A percentile compares a stretch with the other conserved stretches of the same genome.
Evolutionary conservation across 37 sponge, comb jelly and placozoan genomes (phyloP).

Genomic region (Cladorhizidae sp.): DNA sequence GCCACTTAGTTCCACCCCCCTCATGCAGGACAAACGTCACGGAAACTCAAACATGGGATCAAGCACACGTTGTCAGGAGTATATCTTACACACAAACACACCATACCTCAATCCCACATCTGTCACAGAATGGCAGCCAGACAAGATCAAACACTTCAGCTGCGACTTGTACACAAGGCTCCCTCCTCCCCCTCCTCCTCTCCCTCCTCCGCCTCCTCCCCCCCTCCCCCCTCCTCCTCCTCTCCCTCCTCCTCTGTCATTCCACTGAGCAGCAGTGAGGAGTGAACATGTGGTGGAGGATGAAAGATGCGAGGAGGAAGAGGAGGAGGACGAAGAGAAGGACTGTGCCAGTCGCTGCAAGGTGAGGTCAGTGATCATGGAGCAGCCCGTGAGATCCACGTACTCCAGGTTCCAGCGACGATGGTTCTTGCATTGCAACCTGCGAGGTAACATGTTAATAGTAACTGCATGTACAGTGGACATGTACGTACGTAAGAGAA

Average conservation of each 20-base stretch:
- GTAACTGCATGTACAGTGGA: too few species aligned
- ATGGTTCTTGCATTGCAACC: slow-evolving; percentile 1
- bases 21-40: too few species aligned
- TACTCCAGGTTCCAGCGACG: slow-evolving; percentile 39
- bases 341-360: slow-evolving; percentile 69
- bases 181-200: not conserved
- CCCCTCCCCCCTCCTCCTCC: slow-evolving; percentile 13
- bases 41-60: too few species aligned
- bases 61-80: too few species aligned
- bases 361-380: slow-evolving; percentile 63
- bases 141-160: slow-evolving; percentile 62
- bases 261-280: not conserved
- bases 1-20: too few species aligned
- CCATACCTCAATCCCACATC: slow-evolving; percentile 75
- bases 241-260: not conserved
- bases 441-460: not conserved
- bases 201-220: not conserved
- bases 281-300: not conserved
- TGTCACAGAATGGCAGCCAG: slow-evolving; percentile 78
- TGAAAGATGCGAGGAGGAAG: slow-evolving; percentile 6
- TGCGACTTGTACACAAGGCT: not conserved
- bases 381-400: slow-evolving; percentile 73
- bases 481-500: too few species aligned
- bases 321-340: slow-evolving; percentile 32
- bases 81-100: too few species aligned